Base-by-base conservation (phyloP, 1,140 invertebrate species). In the Trichogramma pretiosum region DNA sequence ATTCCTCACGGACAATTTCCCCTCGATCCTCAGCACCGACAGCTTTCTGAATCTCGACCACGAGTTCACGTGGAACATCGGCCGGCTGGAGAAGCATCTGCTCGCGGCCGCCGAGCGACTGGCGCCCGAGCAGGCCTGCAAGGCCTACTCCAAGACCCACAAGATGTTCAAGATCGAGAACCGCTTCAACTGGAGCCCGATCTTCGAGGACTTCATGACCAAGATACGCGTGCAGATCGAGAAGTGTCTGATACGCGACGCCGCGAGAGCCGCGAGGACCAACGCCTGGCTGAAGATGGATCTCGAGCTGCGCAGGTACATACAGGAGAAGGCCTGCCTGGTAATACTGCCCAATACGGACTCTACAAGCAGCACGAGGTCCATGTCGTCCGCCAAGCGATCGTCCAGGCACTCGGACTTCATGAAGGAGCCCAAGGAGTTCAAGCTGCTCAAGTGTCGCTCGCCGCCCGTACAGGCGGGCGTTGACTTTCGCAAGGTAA, bases 101-200 rank as follows among this genome's bases (percentile, higher is more conserved):
- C 56, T 84, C 14, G 71, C 77, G 3, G 77, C 82, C 0, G 75
- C 82, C 3, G 77, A 79, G 24, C 68, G 75, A 13, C 58, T 85
- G 9, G 75, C 78, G 1, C 77, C 82, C 0, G 83, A 87, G 55
- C 80, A 84, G 62, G 82, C 83, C 1, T 86, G 84, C 57, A 75
- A 77, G 42, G 80, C 79, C 59, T 83, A 85, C 54, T 70, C 67
- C 0, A 70, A 67, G 39, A 56, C 80, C 0, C 60, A 72, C 50
- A 71, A 71, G 45, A 69, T 75, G 56, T 41, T 74, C 5, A 24
- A 52, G 0, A 52, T 61, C 4, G 54, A 56, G 0, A 59, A 64
- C 17, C 64, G 68, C 37, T 47, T 60, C 1, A 70, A 67, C 9
- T 74, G 67, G 67, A 68, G 67, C 32, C 53, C 64, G 5, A 53